Base-by-base conservation (phyloP, 2,888 invertebrate species). In the Prenolepis imparis region DNA sequence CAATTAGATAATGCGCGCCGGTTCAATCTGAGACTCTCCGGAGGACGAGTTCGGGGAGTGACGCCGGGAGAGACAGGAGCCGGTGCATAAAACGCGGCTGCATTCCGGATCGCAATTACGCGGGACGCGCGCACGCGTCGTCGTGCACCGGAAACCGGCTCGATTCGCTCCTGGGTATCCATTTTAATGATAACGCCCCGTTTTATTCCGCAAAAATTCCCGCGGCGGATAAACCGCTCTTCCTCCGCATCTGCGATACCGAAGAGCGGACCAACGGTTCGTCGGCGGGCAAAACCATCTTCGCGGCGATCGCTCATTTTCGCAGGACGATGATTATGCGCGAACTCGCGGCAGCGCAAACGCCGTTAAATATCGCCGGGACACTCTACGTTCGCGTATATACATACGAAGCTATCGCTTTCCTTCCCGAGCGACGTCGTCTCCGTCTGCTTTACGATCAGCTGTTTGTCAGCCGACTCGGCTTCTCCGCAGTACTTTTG, bases 151-250 rank as follows among this genome's bases (percentile, higher is more conserved):
- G 88, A 89, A 89, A 89, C 89, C 88, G 81, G 89, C 89, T 88
- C 83, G 89, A 89, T 89, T 52, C 75, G 89, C 89, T 89, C 82
- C 89, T 83, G 89, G 89, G 85, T 88, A 88, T 88, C 84, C 64
- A 74, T 89, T 86, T 52, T 89, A 89, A 89, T 73, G 86, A 85
- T 52, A 83, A 72, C 85, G 74, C 84, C 57, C 67, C 9, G 52
- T 66, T 61, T 61, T 48, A 74, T 70, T 84, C 5, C 5, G 52
- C 75, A 86, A 88, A 88, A 88, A 84, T 86, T 36, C 52, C 61
- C 21, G 36, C 61, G 44, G 44, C 44, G 44, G n/a, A n/a, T 48
- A 48, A 75, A 81, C 83, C 87, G 84, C 80, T 74, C 68, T 3
- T 3, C 28, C 36, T 36, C 36, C 3, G 3, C 3, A 28, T 28